A percentile compares a stretch with the other conserved stretches of the same genome.
phyloP scores from a whole-genome alignment of 2,888 invertebrate species.

The Sminthurinus aureus region DNA sequence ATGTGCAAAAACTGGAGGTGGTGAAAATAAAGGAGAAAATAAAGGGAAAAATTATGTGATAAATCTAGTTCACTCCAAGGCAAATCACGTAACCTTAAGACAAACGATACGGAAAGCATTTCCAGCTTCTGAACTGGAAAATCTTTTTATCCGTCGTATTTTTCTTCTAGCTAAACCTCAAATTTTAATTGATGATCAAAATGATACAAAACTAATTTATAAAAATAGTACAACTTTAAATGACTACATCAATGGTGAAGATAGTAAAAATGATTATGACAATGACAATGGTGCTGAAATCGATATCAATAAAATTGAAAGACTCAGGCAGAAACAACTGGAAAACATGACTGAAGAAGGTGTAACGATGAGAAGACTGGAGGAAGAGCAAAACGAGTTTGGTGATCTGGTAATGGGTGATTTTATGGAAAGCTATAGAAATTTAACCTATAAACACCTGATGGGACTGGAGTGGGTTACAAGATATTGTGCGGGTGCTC shows the following conservation, averaged over 20 bases:
- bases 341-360: conserved; percentile 66
- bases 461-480: conserved; percentile 82
- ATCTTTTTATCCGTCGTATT: conserved; percentile 71
- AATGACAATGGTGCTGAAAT: too few species aligned
- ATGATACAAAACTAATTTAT: too few species aligned
- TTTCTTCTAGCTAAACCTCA: conserved; percentile 73
- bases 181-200: conserved; percentile 55
- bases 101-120: conserved; percentile 76
- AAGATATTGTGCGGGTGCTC: conserved; percentile 69
- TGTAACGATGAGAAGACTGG: conserved; percentile 60
- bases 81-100: conserved; percentile 74
- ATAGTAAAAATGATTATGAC: conserved; percentile 36
- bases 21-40: too few species aligned
- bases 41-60: conserved; percentile 41
- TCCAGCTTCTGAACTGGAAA: conserved; percentile 67
- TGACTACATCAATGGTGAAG: conserved; percentile 60
- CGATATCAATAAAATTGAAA: conserved; percentile 62
- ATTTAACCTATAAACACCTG: conserved; percentile 81
- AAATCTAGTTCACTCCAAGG: conserved; percentile 75
- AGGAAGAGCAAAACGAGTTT: conserved; percentile 69
- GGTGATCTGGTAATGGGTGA: conserved; percentile 79
- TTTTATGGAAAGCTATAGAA: conserved; percentile 78
- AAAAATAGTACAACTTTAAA: too few species aligned
- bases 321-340: background rate
- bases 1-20: too few species aligned